phyloP scores from a whole-genome alignment of 2,113 vertebrate species.

The Melanerpes aurifrons region DNA sequence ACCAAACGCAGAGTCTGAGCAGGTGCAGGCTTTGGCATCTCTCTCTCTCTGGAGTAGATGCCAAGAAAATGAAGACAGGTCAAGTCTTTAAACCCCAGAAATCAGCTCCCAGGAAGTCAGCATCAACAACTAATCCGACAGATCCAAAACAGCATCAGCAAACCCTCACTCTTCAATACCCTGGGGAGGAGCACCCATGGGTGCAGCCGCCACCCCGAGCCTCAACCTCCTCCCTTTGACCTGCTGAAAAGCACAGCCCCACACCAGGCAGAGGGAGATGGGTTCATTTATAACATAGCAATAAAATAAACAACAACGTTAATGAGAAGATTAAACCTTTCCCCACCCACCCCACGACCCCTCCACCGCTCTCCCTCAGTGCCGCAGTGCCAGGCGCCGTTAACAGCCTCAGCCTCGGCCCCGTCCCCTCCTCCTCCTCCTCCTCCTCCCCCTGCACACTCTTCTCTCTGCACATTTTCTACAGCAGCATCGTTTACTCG shows the following conservation, averaged over 20 bases:
- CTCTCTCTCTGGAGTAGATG: background rate
- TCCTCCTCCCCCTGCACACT: background rate
- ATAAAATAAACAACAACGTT: accelerated
- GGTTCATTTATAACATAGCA: accelerated
- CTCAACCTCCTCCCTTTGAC: background rate
- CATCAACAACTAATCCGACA: no score
- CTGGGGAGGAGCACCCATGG: accelerated
- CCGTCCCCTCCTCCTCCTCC: background rate
- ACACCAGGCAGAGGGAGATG: accelerated
- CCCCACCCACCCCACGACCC: accelerated
- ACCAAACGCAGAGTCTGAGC: accelerated
- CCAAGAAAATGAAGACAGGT: accelerated
- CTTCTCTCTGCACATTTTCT: slow-evolving; percentile 24
- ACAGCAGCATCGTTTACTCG: slow-evolving; percentile 49
- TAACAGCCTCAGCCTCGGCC: background rate
- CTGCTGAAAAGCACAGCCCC: accelerated
- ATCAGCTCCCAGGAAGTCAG: background rate
- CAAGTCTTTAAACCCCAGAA: accelerated
- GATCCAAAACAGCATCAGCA: accelerated
- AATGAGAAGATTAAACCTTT: accelerated
- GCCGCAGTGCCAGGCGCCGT: background rate
- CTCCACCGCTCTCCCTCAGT: background rate
- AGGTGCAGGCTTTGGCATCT: accelerated
- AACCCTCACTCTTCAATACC: accelerated
- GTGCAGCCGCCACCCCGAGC: accelerated